These are phyloP conservation scores for Triplophysa yarkandensis DNA, from an alignment of 2,797 vertebrate genomes.

Conservation along the genomic window DNA sequence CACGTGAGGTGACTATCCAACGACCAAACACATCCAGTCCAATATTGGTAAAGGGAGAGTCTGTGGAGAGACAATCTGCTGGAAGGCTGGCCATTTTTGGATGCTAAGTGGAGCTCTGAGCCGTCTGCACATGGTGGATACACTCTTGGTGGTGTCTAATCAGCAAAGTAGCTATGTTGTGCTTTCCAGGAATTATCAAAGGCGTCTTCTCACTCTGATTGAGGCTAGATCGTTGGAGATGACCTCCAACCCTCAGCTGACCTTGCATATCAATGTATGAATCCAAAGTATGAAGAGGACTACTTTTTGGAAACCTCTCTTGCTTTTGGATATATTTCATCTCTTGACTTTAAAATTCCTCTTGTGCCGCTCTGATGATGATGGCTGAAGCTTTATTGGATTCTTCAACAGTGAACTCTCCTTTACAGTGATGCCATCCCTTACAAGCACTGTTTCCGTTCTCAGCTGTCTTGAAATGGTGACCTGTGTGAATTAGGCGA, in stretches of 20 bases:
- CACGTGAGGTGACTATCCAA: not conserved
- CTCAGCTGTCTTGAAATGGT: too few species aligned
- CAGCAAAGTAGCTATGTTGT: not conserved
- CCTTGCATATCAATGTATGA: not conserved
- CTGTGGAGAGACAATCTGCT: not conserved
- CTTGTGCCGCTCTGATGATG: too few species aligned
- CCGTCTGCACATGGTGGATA: not conserved
- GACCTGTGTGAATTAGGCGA: too few species aligned
- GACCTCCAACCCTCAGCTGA: not conserved
- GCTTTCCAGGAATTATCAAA: not conserved
- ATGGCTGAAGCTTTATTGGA: too few species aligned
- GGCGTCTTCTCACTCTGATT: not conserved
- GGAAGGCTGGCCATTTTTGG: constrained; percentile 1
- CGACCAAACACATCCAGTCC: not conserved
- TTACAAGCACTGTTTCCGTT: too few species aligned
- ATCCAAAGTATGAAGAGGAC: too few species aligned
- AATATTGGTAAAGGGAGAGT: not conserved
- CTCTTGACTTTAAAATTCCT: too few species aligned
- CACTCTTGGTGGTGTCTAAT: not conserved
- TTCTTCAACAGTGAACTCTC: too few species aligned
- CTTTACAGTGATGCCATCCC: too few species aligned
- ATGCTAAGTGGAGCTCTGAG: constrained; percentile 7
- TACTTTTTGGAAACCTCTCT: too few species aligned
- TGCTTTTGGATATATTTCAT: too few species aligned
- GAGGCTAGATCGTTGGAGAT: not conserved